Evolutionary conservation across 1,140 invertebrate genomes (phyloP), one percentile per base, ranked within the genome.

Genomic region (Drosophila ficusphila): DNA sequence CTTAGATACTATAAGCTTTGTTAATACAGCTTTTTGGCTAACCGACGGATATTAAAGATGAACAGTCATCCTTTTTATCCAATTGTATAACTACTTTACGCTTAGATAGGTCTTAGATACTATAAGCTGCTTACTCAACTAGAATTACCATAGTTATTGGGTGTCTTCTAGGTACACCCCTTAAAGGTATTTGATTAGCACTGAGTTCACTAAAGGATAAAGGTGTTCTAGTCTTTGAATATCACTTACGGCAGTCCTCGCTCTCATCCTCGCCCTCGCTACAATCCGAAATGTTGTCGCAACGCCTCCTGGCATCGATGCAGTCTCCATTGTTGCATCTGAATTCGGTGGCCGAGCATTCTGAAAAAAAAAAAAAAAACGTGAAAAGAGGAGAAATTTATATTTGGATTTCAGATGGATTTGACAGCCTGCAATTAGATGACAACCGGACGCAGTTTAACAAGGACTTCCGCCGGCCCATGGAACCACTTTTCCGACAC

Each of bases 251-350:
- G 90, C 94, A 95, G 41, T 93, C 92, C 31, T 90, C 92, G 64
- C 82, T 92, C 72, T 95, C 94, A 75, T 95, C 94, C 64, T 94
- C 94, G 31, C 92, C 92, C 44, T 93, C 93, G 44, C 91, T 90
- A 89, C 95, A 95, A 77, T 96, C 94, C 34, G 61, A 54, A 0
- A 91, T 75, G 29, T 93, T 92, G 90, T 97, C 93, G 92, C 96
- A 96, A 41, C 93, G 93, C 62, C 92, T 91, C 44, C 83, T 92
- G 11, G 82, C 76, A 39, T 91, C 93, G 64, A 97, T 93, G 90
- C 97, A 97, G 75, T 90, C 93, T 34, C 95, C 95, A 81, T 94
- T 92, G 57, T 91, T 83, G 85, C 96, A 95, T 31, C 91, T 91
- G 92, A 94, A 95, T 90, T 96, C 93, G 73, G 93, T 92, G 0